Evolutionary conservation across 2,797 vertebrate genomes (phyloP), one percentile per base, ranked within the genome.

Genomic region (Vespertilio murinus): DNA sequence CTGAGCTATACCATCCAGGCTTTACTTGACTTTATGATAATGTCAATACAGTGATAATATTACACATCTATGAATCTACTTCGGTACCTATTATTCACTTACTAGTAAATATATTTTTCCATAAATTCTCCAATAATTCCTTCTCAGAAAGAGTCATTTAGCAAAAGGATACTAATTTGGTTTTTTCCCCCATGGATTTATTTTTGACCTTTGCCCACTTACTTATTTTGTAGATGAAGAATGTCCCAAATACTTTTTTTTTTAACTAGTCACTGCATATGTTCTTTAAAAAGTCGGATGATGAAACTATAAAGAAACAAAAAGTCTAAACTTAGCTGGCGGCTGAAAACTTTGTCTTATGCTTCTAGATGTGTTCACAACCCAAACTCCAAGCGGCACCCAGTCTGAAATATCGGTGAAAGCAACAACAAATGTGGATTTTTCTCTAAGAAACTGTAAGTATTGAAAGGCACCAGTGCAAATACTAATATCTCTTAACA

Each of bases 401-500:
- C 64, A 73, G 0, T 79, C 95, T 88, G 94, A 96, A 96, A 90
- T 93, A 95, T 52, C 91, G 0, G 75, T 96, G 69, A 95, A 9
- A 52, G 83, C 96, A 56, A 96, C 95, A 87, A 96, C 96, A 1
- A 33, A 81, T 30, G 14, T 96, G 74, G 75, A 75, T 38, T 85
- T 96, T 56, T 49, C 96, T 28, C 35, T 94, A 30, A 94, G 28
- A 61, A 96, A 97, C 28, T 78, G 93, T 97, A 95, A 97, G 97
- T 97, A 96, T 56, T 33, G n/a, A 80, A 88, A 81, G 14, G 4
- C 3, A 70, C 16, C 5, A 3, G 3, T 47, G 38, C 4, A 70
- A 80, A 16, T 23, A 5, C 7, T 7, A 8, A 52, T 54, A 83
- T 38, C 22, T 25, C 16, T 67, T 45, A 61, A 64, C 38, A 23